Base-by-base conservation (phyloP, 1,140 invertebrate genomes). In the Leptestheria dahalacensis region DNA sequence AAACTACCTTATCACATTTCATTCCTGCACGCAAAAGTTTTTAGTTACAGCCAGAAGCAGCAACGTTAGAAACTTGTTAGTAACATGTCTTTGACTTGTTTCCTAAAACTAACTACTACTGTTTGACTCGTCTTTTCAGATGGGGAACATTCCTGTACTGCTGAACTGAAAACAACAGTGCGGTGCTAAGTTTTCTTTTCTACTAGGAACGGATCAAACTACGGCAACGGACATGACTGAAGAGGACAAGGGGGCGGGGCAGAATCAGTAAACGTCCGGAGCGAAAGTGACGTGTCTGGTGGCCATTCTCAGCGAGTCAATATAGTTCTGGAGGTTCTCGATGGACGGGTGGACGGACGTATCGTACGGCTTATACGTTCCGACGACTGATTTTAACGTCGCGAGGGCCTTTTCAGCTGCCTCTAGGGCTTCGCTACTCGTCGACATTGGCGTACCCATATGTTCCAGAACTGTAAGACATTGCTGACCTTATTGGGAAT, bases 301-400 rank as follows among this genome's bases (percentile, higher is more conserved):
- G 33, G 6, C 33, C 33, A 15, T 6, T 41, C 15, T 41, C 33
- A 6, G 15, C 6, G 33, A 6, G 15, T 41, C 33, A 15, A 41
- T 6, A 41, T 41, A 41, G 33, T 41, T 15, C 33, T 41, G 33
- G 33, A 41, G 33, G 33, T 41, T 41, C 33, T 41, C 33, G 6
- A 41, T 6, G 6, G 33, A 41, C 6, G 6, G 6, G 6, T 41
- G 6, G 6, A 41, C 33, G 6, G 33, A 6, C 33, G 15, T 55
- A 33, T 55, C 53, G 53, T 55, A 55, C 1, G 53, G 26, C n/a
- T 55, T 55, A 10, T 20, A 28, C 21, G 18, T 29, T 26, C 53
- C 53, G 4, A 29, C 53, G n/a, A 55, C 21, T 10, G 10, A 15
- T 55, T 55, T 55, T 20, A 55, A 29, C 12, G 26, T 55, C 20